Conservation (phyloP, 2,888 invertebrate species). For the Dryomyza anilis region DNA sequence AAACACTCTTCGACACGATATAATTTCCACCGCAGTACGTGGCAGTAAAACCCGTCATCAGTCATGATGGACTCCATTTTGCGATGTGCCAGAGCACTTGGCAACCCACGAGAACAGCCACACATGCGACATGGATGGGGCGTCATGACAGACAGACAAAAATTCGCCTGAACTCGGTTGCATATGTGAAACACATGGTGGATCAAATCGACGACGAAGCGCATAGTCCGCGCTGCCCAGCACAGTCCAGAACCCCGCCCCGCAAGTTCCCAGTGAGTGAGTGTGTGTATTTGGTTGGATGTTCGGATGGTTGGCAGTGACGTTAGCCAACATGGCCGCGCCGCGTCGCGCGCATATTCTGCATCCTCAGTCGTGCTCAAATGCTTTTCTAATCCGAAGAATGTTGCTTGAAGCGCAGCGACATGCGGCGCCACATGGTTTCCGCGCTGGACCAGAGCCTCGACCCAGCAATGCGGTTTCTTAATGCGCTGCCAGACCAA, state of each 20-base stretch:
- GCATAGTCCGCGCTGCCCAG: conserved; percentile 5
- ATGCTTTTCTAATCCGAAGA: conserved; percentile 29
- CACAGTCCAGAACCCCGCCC: too few species aligned
- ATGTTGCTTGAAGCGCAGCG: conserved; percentile 13
- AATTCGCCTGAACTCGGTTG: background rate
- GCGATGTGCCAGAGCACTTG: too few species aligned
- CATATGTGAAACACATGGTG: background rate
- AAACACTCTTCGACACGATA: too few species aligned
- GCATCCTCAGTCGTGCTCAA: conserved; percentile 5
- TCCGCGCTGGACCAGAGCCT: background rate
- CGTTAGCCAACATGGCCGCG: background rate
- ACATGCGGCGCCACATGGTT: conserved; percentile 18
- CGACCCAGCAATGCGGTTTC: background rate
- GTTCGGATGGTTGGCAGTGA: conserved; percentile 1
- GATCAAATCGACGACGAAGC: background rate
- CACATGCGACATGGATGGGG: conserved; percentile 4
- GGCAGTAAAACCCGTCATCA: background rate
- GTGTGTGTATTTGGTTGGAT: background rate
- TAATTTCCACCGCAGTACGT: background rate
- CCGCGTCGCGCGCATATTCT: background rate
- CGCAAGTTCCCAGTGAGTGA: conserved; percentile 3
- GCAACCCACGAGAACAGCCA: background rate
- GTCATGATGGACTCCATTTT: conserved; percentile 24
- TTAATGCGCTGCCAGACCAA: conserved; percentile 20
- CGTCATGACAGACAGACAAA: background rate